These are phyloP conservation scores for Creontiades dilutus DNA, from an alignment of 2,888 invertebrate genomes.

Conservation along the genomic window DNA sequence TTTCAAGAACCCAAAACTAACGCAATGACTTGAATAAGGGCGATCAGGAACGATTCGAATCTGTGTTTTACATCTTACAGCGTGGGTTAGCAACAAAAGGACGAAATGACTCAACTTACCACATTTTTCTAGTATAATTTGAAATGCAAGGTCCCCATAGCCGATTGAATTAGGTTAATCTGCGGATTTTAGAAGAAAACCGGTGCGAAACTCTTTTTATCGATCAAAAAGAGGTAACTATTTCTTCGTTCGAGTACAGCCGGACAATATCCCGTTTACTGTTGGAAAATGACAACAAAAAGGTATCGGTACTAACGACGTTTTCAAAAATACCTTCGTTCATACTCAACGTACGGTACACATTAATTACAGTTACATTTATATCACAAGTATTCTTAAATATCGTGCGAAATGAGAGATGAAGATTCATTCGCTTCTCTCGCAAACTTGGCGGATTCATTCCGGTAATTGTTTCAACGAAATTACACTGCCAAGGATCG, in stretches of 20 bases:
- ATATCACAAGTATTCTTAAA: slow-evolving; percentile 2
- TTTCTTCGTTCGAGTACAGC: no score
- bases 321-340: background rate
- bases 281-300: no score
- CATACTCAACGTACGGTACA: background rate
- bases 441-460: background rate
- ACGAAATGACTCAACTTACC: background rate
- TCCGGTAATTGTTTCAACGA: background rate
- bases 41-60: slow-evolving; percentile 5
- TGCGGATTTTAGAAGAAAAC: no score
- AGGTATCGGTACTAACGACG: no score
- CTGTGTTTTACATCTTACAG: background rate
- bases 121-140: background rate
- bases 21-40: slow-evolving; percentile 25
- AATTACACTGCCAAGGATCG: background rate
- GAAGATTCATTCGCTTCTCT: background rate
- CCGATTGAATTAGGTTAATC: no score
- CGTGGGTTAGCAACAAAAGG: slow-evolving; percentile 5
- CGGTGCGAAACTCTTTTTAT: no score
- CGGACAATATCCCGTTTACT: no score
- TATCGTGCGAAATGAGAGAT: background rate
- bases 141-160: no score
- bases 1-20: background rate
- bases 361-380: background rate
- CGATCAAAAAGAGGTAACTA: no score